Evolutionary conservation across 2,797 vertebrate genomes (phyloP).

Genomic region (Jordanella pulchra): DNA sequence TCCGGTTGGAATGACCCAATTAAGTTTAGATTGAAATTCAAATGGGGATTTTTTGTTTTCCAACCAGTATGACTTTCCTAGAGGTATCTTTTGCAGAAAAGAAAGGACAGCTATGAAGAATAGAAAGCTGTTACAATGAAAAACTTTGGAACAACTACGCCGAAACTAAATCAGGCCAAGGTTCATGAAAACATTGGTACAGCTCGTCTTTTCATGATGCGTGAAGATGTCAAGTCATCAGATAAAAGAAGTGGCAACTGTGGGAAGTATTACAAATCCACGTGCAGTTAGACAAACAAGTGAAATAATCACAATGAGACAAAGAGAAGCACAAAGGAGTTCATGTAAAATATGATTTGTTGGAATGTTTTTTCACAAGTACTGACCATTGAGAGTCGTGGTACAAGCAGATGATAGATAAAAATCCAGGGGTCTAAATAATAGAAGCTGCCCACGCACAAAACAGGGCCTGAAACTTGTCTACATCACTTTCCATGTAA

Average conservation of each 20-base stretch:
- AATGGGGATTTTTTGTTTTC: background rate
- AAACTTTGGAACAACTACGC: background rate
- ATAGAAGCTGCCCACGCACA: no score
- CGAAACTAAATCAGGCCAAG: background rate
- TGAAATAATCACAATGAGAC: background rate
- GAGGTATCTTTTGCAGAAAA: background rate
- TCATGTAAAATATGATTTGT: background rate
- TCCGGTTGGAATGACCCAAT: background rate
- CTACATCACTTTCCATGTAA: no score
- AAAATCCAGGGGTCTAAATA: no score
- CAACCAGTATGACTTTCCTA: background rate
- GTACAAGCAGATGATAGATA: no score
- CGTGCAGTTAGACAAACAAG: constrained; percentile 2
- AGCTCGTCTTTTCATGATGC: constrained; percentile 9
- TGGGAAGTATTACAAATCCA: constrained; percentile 1
- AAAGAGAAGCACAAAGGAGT: background rate
- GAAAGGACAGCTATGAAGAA: background rate
- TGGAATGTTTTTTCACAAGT: background rate
- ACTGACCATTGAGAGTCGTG: background rate
- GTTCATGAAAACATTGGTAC: constrained; percentile 1
- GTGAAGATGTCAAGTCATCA: background rate
- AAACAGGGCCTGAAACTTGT: no score
- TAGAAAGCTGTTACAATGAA: background rate
- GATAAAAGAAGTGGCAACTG: constrained; percentile 19
- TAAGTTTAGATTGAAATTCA: background rate